Evolutionary conservation across 2,797 vertebrate genomes (phyloP), one percentile per base, ranked within the genome.

Genomic region (Sternarchorhynchus goeldii): DNA sequence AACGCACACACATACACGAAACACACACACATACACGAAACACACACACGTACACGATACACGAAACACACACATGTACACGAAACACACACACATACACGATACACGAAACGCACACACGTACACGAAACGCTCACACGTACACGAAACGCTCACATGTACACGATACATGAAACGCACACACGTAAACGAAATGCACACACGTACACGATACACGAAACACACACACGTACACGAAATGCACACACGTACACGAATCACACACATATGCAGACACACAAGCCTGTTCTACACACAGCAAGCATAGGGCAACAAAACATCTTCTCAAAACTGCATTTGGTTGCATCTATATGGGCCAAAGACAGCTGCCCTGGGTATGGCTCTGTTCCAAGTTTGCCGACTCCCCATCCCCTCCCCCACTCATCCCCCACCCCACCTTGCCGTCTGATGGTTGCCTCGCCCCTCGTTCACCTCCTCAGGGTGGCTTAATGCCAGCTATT

Each of bases 1-100:
- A 18, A n/a, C 18, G 34, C 25, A 76, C 45, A 74, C 34, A 17
- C 67, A 50, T 18, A 20, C 59, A 56, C 75, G 82, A 32, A 10
- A 34, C 6, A 31, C 58, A 50, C 58, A 36, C 20, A 71, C 17
- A 58, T 6, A 58, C 53, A 16, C n/a, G n/a, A n/a, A n/a, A n/a
- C n/a, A n/a, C n/a, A n/a, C n/a, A n/a, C n/a, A n/a, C n/a, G n/a
- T n/a, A n/a, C n/a, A n/a, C n/a, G n/a, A n/a, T n/a, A n/a, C n/a
- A n/a, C n/a, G n/a, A n/a, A 60, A 25, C 25, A 1, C 32, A 41
- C 57, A 60, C 39, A 39, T 3, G 10, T 1, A 20, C 50, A 60
- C 50, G 25, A 58, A 6, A 5, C 6, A 36, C 3, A 55, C 21
- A 32, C 62, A 60, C 60, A 67, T 50, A 55, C 55, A 53, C 67